Evolutionary conservation across 2,113 vertebrate genomes (phyloP).

Genomic region (Cottus gobio): DNA sequence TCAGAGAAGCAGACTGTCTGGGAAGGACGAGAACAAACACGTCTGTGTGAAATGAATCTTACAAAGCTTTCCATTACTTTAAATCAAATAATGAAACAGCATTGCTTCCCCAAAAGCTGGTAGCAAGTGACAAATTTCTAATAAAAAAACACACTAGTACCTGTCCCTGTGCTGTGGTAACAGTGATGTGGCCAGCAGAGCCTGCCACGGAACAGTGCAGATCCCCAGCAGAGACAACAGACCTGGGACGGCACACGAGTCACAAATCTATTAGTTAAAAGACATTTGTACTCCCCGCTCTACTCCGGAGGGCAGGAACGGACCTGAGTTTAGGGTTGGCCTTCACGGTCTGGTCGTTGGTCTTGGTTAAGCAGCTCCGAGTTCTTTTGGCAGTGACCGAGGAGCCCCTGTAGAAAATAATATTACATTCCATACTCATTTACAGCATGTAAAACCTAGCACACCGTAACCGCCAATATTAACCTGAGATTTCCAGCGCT

Average conservation of each 20-base stretch:
- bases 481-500: slow-evolving; percentile 68
- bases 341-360: neutral
- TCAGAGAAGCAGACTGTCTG: slow-evolving; percentile 71
- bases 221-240: slow-evolving; percentile 69
- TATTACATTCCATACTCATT: neutral
- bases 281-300: too few species aligned
- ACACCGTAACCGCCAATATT: fast-evolving
- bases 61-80: neutral
- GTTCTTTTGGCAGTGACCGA: slow-evolving; percentile 17
- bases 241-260: slow-evolving; percentile 41
- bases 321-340: slow-evolving; percentile 60
- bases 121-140: neutral
- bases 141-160: slow-evolving; percentile 4
- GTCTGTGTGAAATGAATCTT: neutral
- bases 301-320: neutral
- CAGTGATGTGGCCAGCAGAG: slow-evolving; percentile 67
- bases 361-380: slow-evolving; percentile 34
- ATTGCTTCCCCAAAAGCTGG: neutral
- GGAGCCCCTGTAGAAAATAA: slow-evolving; percentile 6
- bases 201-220: slow-evolving; percentile 57
- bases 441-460: too few species aligned
- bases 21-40: neutral
- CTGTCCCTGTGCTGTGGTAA: slow-evolving; percentile 73
- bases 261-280: too few species aligned
- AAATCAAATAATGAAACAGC: neutral